phyloP scores from a whole-genome alignment of 2,888 invertebrate genomes.

The Hemistola chrysoprasaria region DNA sequence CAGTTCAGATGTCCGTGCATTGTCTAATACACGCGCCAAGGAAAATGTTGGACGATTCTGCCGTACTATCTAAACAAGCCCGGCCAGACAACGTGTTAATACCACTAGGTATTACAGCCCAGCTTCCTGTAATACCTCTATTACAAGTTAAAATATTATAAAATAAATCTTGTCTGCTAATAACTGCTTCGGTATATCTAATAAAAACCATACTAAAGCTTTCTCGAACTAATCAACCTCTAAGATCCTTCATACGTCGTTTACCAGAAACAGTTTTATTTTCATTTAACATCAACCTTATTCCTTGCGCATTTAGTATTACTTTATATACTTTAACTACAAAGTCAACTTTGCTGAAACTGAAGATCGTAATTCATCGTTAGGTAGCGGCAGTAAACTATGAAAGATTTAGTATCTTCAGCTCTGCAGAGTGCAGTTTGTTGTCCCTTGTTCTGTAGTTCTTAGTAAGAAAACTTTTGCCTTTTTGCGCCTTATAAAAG shows the following conservation, averaged over 20 bases:
- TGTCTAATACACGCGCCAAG: no score
- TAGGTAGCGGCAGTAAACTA: slow-evolving; percentile 36
- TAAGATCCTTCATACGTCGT: slow-evolving; percentile 28
- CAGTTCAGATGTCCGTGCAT: no score
- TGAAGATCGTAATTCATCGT: slow-evolving; percentile 35
- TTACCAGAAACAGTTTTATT: slow-evolving; percentile 12
- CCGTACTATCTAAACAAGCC: no score
- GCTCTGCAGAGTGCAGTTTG: slow-evolving; percentile 29
- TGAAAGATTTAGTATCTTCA: slow-evolving; percentile 37
- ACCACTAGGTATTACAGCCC: no score
- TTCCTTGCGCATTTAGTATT: not conserved
- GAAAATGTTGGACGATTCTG: no score
- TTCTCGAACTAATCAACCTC: slow-evolving; percentile 26
- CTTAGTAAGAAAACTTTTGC: no score
- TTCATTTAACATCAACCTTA: slow-evolving; percentile 3
- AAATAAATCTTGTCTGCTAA: no score
- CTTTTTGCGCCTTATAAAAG: no score
- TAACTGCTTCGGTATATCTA: no score
- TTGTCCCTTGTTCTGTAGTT: slow-evolving; percentile 7
- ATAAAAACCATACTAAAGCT: slow-evolving; percentile 15
- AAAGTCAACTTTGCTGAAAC: slow-evolving; percentile 26
- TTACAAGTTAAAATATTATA: no score
- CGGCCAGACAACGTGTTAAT: no score
- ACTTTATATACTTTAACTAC: slow-evolving; percentile 11
- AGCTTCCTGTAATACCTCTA: no score